These are phyloP conservation scores for Apotomis capreana DNA, from an alignment of 2,888 invertebrate species.

Conservation along the genomic window DNA sequence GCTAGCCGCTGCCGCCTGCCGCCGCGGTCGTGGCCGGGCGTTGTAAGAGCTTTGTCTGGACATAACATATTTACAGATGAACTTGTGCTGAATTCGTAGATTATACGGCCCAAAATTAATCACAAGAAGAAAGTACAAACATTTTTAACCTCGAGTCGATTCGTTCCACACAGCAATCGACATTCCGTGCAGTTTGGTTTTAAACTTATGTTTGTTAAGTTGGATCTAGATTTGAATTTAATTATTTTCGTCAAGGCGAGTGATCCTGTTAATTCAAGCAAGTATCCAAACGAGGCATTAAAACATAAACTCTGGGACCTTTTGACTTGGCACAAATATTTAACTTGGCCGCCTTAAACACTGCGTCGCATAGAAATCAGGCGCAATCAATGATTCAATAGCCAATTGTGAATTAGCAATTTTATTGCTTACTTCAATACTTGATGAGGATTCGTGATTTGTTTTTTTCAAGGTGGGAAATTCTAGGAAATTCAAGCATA, in stretches of 20 bases:
- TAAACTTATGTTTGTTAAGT: too few relatives aligned
- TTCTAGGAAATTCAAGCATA: too few relatives aligned
- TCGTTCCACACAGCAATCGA: too few relatives aligned
- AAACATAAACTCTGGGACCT: conserved; percentile 58
- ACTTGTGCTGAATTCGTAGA: too few relatives aligned
- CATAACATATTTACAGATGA: too few relatives aligned
- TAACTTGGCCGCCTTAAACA: conserved; percentile 60
- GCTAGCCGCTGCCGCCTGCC: too few relatives aligned
- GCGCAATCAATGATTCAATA: conserved; percentile 41
- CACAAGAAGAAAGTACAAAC: too few relatives aligned
- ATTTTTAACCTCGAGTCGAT: too few relatives aligned
- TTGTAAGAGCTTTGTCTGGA: too few relatives aligned
- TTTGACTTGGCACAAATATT: conserved; percentile 66
- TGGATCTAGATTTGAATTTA: neutral
- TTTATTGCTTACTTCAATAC: conserved; percentile 27
- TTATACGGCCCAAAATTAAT: too few relatives aligned
- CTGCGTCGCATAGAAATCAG: conserved; percentile 59
- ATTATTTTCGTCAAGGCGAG: neutral
- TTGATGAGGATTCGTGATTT: neutral
- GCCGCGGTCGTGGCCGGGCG: too few relatives aligned
- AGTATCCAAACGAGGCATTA: conserved; percentile 50
- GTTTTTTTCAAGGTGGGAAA: neutral
- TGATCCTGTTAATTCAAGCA: conserved; percentile 14
- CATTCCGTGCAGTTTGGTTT: too few relatives aligned
- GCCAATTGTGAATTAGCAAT: conserved; percentile 27